These are phyloP conservation scores for Eurytoma californica DNA, from an alignment of 2,888 invertebrate species.

Conservation along the genomic window DNA sequence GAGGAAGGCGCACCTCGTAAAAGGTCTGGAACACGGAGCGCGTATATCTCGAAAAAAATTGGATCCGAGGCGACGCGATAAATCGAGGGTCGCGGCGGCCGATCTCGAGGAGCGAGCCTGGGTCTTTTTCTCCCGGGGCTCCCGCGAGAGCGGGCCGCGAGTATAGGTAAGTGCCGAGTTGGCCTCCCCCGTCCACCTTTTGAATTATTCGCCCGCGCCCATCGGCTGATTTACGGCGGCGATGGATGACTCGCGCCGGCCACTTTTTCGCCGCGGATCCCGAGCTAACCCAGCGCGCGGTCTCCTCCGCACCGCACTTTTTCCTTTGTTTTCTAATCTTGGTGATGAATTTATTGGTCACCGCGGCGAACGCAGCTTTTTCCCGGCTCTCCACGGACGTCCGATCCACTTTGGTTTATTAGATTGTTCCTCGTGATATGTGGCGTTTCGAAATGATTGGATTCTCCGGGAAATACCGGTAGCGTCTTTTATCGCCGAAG, in stretches of 20 bases:
- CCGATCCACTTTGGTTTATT: constrained; percentile 5
- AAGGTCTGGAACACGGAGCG: constrained; percentile 50
- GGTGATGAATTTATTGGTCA: constrained; percentile 40
- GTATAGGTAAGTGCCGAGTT: neutral
- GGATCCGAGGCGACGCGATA: constrained; percentile 70
- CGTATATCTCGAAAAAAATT: constrained; percentile 71
- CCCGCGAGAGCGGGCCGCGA: constrained; percentile 36
- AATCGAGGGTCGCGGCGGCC: constrained; percentile 60
- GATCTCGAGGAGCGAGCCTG: too few species aligned
- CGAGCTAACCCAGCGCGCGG: neutral
- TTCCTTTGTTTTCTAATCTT: constrained; percentile 39
- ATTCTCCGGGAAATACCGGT: neutral
- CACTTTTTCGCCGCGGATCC: constrained; percentile 13
- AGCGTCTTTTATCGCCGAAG: too few species aligned
- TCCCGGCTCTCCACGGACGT: neutral
- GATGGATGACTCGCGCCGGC: constrained; percentile 18
- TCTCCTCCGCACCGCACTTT: constrained; percentile 2
- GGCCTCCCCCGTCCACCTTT: neutral
- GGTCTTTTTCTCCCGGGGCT: neutral
- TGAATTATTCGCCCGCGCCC: constrained; percentile 52
- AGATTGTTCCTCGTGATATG: constrained; percentile 8
- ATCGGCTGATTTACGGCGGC: constrained; percentile 47
- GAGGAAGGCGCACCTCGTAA: too few species aligned
- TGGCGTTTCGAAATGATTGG: neutral
- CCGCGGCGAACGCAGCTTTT: neutral